Base-by-base conservation (phyloP, 2,888 invertebrate species). In the Phortica magna region DNA sequence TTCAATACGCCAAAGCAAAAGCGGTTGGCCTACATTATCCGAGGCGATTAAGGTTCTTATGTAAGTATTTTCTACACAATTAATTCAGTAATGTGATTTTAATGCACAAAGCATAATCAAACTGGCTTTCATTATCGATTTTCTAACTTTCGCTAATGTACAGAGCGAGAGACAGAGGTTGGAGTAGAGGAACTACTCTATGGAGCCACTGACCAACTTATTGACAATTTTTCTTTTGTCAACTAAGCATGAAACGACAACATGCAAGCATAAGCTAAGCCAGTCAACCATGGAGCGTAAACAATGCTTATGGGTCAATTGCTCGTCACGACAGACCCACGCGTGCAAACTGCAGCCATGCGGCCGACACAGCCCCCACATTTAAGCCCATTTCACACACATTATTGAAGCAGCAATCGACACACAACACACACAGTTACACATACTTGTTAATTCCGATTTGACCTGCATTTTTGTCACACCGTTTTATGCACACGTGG, bases 381-480 rank as follows among this genome's bases (percentile, higher is more conserved):
- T 22, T 61, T 61, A 61, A 6, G 19, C 59, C 61, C 61, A 61
- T 61, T 61, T 61, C 61, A 61, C 17, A 22, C 61, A 61, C n/a
- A 48, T 48, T 12, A 14, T 12, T 14, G 48, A 48, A 14, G 14
- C 48, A 31, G 48, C 9, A 48, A 48, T 48, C 48, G 14, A 14
- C 48, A 43, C 6, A 43, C 43, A 14, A 7, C 14, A 48, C 61
- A 61, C 7, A 61, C 17, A 61, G 9, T 19, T 7, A 22, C 61
- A 61, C 3, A 48, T 48, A 48, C 9, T 14, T 14, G 48, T 61
- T 17, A 61, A 22, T 61, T 19, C 61, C 61, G 7, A 61, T 22
- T 48, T 61, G 22, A 61, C 61, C 61, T 61, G 61, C 7, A 61
- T 48, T 48, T 2, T 48, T 48, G 9, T 48, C 14, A 12, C 48